These are phyloP conservation scores for Molanna angustata DNA, from an alignment of 2,888 invertebrate species.

Conservation along the genomic window DNA sequence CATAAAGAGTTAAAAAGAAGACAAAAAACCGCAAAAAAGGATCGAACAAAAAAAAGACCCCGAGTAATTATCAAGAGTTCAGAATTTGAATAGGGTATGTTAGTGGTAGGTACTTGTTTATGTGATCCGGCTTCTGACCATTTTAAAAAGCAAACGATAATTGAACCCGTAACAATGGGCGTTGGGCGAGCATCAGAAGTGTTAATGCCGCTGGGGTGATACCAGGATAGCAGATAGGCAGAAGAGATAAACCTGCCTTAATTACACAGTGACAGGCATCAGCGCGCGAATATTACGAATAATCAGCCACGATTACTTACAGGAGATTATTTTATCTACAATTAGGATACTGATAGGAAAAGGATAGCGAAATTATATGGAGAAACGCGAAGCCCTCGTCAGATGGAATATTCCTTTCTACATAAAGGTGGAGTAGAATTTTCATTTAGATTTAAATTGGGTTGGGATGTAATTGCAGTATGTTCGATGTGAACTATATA, in stretches of 20 bases:
- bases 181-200: slow-evolving; percentile 22
- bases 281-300: slow-evolving; percentile 29
- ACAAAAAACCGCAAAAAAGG: not conserved
- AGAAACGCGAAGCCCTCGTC: too few species aligned
- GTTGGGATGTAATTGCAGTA: too few species aligned
- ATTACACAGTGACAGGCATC: slow-evolving; percentile 33
- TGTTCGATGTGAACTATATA: too few species aligned
- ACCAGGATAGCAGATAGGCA: slow-evolving; percentile 25
- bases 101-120: slow-evolving; percentile 5
- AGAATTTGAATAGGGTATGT: too few species aligned
- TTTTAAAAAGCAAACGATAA: slow-evolving; percentile 31
- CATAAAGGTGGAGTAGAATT: too few species aligned
- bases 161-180: slow-evolving; percentile 29
- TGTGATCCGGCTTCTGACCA: slow-evolving; percentile 5
- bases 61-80: slow-evolving; percentile 22
- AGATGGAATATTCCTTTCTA: too few species aligned
- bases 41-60: slow-evolving; percentile 17
- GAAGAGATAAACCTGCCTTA: slow-evolving; percentile 33
- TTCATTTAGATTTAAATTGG: too few species aligned
- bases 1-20: not conserved
- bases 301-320: too few species aligned
- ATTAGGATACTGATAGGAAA: too few species aligned
- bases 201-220: slow-evolving; percentile 25
- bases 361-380: too few species aligned
- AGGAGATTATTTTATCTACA: too few species aligned